Evolutionary conservation across 1,140 invertebrate genomes (phyloP).

Genomic region (Drosophila trapezifrons): DNA sequence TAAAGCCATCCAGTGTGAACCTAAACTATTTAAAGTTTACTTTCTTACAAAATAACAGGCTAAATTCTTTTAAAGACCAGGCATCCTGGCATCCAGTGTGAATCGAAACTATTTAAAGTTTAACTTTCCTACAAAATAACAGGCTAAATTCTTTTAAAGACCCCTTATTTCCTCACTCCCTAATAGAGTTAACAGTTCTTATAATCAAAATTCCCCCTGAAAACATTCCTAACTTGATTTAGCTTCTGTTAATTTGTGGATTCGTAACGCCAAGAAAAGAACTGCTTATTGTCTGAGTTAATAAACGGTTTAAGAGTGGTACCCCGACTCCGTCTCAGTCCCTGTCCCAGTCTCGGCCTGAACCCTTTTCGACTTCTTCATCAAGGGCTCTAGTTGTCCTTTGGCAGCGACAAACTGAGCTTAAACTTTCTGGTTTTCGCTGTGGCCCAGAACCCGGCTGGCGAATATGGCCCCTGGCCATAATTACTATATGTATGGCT

Average conservation of each 20-base stretch:
- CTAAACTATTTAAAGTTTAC: not conserved
- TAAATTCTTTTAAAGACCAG: not conserved
- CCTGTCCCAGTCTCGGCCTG: not conserved
- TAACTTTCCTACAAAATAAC: not conserved
- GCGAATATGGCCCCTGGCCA: constrained; percentile 70
- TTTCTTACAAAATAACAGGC: not conserved
- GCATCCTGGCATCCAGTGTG: too few species aligned
- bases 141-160: not conserved
- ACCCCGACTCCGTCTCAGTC: not conserved
- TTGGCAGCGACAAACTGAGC: constrained; percentile 56
- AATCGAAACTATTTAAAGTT: not conserved
- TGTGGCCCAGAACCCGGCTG: constrained; percentile 36
- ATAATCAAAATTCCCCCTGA: constrained; percentile 7
- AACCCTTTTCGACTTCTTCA: constrained; percentile 34
- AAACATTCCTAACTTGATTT: constrained; percentile 41
- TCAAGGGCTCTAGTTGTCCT: constrained; percentile 30
- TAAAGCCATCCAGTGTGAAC: too few species aligned
- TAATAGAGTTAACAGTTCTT: constrained; percentile 17
- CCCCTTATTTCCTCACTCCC: not conserved
- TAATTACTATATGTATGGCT: constrained; percentile 81
- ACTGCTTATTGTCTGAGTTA: constrained; percentile 47
- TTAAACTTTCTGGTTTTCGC: constrained; percentile 59
- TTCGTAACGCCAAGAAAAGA: constrained; percentile 36
- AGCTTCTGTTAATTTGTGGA: constrained; percentile 42
- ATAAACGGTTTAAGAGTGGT: constrained; percentile 39